A percentile compares a stretch with the other conserved stretches of the same genome.
Evolutionary conservation across 2,888 invertebrate genomes (phyloP).

Genomic region (Seladonia tumulorum): DNA sequence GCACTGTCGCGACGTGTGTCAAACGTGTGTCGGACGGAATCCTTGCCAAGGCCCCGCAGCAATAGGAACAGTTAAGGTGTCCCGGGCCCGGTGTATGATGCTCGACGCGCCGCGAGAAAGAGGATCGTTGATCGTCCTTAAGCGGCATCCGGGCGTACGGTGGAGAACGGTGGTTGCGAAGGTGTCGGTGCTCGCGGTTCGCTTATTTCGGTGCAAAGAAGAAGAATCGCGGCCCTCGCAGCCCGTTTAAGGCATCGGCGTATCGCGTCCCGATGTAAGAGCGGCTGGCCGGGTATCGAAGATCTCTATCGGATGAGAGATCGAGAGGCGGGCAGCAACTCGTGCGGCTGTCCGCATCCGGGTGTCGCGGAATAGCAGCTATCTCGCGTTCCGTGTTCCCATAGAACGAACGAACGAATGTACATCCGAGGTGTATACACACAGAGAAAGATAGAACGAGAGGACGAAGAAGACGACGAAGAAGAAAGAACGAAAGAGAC

Average conservation of each 20-base stretch:
- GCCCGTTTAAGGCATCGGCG: constrained; percentile 44
- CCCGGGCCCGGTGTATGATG: background rate
- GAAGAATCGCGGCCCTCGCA: constrained; percentile 32
- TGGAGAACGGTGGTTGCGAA: constrained; percentile 2
- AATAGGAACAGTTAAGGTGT: background rate
- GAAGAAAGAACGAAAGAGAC: constrained; percentile 2
- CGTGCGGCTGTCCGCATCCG: constrained; percentile 52
- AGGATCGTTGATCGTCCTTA: background rate
- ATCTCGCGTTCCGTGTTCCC: constrained; percentile 51
- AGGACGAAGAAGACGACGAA: background rate
- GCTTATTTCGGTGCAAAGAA: constrained; percentile 41
- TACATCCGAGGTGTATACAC: background rate
- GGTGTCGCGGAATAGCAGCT: constrained; percentile 59
- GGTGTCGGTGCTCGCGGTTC: constrained; percentile 6
- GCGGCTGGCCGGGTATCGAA: constrained; percentile 42
- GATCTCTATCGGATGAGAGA: constrained; percentile 61
- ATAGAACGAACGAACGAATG: constrained; percentile 30
- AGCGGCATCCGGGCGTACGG: background rate
- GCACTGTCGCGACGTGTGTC: too few relatives aligned
- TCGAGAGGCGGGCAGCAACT: constrained; percentile 52
- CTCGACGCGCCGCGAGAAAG: background rate
- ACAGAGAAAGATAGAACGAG: background rate
- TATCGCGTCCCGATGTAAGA: constrained; percentile 51
- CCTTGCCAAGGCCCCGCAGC: background rate
- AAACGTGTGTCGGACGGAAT: background rate